Percentiles rank a stretch among this genome's conserved stretches.
Evolutionary conservation across 1,140 invertebrate species (phyloP).

Genomic region (Diachasma alloeum): DNA sequence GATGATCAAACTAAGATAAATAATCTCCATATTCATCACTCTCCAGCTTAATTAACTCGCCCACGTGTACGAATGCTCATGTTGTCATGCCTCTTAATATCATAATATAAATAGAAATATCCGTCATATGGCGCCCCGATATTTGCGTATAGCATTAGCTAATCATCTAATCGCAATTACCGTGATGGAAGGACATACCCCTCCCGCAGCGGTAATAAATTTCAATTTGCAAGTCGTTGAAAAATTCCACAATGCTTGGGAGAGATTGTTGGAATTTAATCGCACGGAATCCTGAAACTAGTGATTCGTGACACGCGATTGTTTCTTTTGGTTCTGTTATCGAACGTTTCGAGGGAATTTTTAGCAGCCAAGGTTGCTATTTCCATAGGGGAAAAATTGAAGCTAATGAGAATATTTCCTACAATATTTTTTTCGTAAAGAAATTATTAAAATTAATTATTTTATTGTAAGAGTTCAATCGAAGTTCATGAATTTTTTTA

Average conservation of each 20-base stretch:
- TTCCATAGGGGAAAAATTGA: too few species aligned
- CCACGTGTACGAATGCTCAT: neutral
- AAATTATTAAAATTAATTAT: too few species aligned
- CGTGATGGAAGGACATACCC: neutral
- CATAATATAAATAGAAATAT: neutral
- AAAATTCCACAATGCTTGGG: neutral
- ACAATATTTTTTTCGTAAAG: too few species aligned
- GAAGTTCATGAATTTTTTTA: too few species aligned
- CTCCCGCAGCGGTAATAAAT: neutral
- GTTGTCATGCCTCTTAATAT: neutral
- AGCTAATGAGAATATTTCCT: too few species aligned
- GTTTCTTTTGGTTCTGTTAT: neutral
- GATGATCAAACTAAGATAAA: neutral
- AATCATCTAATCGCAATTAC: neutral
- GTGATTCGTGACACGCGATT: neutral
- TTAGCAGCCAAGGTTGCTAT: too few species aligned
- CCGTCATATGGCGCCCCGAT: neutral
- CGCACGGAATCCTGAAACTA: neutral
- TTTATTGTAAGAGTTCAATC: too few species aligned
- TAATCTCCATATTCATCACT: conserved; percentile 15
- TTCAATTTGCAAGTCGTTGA: neutral
- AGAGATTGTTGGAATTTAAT: neutral
- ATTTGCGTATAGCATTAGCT: neutral
- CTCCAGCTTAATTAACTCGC: neutral
- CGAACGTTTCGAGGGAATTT: neutral